Conservation (phyloP, 2,113 vertebrate genomes). For the Cichladusa arquata region DNA sequence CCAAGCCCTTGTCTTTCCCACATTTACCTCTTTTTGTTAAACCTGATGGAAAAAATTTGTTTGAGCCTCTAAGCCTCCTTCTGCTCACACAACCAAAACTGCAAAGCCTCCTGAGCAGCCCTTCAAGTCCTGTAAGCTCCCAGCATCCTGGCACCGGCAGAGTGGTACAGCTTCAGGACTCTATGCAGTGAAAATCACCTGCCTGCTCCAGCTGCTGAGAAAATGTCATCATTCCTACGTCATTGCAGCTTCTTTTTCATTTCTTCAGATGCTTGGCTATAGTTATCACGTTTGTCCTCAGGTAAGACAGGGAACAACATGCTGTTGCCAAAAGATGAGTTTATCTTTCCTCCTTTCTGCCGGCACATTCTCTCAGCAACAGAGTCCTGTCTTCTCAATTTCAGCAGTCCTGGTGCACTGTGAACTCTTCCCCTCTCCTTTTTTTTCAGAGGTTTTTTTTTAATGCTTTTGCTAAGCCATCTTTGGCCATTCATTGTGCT, state of each 20-base stretch:
- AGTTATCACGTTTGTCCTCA: background rate
- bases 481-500: background rate
- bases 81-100: background rate
- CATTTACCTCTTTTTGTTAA: background rate
- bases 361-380: background rate
- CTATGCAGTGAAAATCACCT: background rate
- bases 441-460: rapidly evolving
- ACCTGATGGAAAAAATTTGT: background rate
- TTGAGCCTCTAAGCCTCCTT: background rate
- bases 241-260: background rate
- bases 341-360: background rate
- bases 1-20: background rate
- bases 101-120: background rate
- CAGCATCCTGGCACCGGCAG: background rate
- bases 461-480: background rate
- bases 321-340: background rate
- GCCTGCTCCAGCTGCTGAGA: background rate
- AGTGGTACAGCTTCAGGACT: background rate
- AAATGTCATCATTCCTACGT: background rate
- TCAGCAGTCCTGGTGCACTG: background rate
- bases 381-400: background rate
- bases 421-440: background rate
- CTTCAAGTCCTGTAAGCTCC: background rate
- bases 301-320: background rate
- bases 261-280: background rate